Base-by-base conservation (phyloP, 2,113 vertebrate species). In the Leuciscus idus region DNA sequence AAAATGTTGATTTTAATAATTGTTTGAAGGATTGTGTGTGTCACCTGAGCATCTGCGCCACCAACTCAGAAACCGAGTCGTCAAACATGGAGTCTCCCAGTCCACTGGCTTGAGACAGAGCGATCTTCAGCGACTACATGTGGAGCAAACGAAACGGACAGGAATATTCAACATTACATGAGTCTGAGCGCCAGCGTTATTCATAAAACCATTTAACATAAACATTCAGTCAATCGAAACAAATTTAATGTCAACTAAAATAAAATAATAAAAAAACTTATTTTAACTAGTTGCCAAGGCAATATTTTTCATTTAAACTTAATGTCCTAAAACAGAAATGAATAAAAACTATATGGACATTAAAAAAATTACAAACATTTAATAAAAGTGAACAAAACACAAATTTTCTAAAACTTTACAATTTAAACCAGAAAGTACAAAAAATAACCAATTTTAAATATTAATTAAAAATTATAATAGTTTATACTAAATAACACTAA, bases 21-120 rank as follows among this genome's bases (percentile, higher is more conserved):
- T 15, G 48, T 5, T 50, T 15, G 48, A 30, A 30, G 1, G 33
- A 15, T 17, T 30, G 10, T 43, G n/a, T 13, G 5, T 23, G 77
- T 26, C 93, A 99, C 98, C 97, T 99, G 84, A 97, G 85, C 97
- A 99, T 99, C 90, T 94, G 95, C 74, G 94, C 91, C 66, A 96
- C 95, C 74, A 90, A 88, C 19, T 96, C 95, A 66, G 93, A 89
- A 80, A 98, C 75, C 0, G 97, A 95, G 23, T 92, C 8, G n/a
- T 98, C 96, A 76, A 92, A 96, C 89, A 92, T 89, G 2, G 98
- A 96, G 92, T 99, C 98, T 88, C 97, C 97, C 62, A 99, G 94
- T 88, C 91, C 95, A 93, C 96, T 97, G 1, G 96, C 96, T 78
- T 97, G 90, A 50, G 93, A 97, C 93, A 99, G 90, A 21, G 98